Evolutionary conservation across 1,140 invertebrate genomes (phyloP), one percentile per base, ranked within the genome.

Genomic region (Globodera ellingtonae): DNA sequence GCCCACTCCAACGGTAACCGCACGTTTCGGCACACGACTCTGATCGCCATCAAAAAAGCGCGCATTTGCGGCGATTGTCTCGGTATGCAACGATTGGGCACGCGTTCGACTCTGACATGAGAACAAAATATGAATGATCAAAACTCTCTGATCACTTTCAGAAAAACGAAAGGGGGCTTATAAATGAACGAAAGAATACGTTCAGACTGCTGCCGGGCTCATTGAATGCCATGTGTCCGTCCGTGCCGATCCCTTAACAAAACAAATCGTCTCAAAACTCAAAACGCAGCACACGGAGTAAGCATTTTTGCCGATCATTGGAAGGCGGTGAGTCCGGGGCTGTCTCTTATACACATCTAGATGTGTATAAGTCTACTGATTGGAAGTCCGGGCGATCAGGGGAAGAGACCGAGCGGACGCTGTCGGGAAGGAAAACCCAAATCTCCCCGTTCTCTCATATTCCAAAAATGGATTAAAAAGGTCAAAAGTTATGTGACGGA

Each of bases 161-260:
- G 35, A 35, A 74, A 74, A 15, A n/a, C 15, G 15, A 6, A 35
- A 35, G 35, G 35, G 35, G 35, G 35, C 35, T 35, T 35, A 35
- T 35, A 0, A 35, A 35, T 35, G 35, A 62, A 9, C 1, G 18
- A 9, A 15, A 56, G 46, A 21, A 18, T 18, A 77, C 75, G 2
- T 94, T 93, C 81, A 98, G 91, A 72, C 95, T 97, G 21, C 90
- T 92, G 18, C 93, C 97, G 8, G 97, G 97, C 90, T 99, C 97
- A 90, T 99, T 99, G 90, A 99, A 99, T 9, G 97, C 97, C 89
- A 99, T 97, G 90, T 99, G 97, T 10, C 97, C 97, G 92, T 99
- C 97, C n/a, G 95, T 95, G 10, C 96, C 96, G 90, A 98, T 97
- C 70, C 95, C 94, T 94, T 81, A 44, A 88, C 84, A 44, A 71